A percentile compares a stretch with the other conserved stretches of the same genome.
Conservation (phyloP, 2,797 vertebrate species). For the Notolepis coatsorum region DNA sequence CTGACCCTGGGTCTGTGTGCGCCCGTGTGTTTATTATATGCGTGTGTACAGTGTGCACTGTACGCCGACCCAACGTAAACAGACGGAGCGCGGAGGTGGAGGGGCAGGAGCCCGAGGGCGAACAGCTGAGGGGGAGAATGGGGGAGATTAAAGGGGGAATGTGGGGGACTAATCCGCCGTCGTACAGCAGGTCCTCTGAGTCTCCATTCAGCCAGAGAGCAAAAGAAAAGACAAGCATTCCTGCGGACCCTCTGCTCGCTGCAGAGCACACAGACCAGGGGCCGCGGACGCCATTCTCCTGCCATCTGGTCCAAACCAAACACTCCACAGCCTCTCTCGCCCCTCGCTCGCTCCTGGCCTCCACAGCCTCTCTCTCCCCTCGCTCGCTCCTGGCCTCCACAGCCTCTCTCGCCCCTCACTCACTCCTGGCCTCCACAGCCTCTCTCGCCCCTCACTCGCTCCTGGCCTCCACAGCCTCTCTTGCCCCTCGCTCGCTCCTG, state of each 20-base stretch:
- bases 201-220: constrained; percentile 50
- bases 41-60: constrained; percentile 14
- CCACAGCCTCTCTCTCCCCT: neutral
- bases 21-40: neutral
- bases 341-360: neutral
- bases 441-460: too few relatives aligned
- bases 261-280: constrained; percentile 36
- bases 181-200: constrained; percentile 57
- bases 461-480: too few relatives aligned
- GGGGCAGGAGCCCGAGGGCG: constrained; percentile 53
- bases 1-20: neutral
- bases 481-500: too few relatives aligned
- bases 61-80: constrained; percentile 49
- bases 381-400: neutral
- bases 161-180: constrained; percentile 75
- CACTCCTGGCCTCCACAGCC: too few relatives aligned
- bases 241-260: constrained; percentile 27
- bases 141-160: constrained; percentile 76
- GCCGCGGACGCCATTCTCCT: constrained; percentile 55
- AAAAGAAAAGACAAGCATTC: constrained; percentile 72
- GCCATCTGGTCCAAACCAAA: constrained; percentile 72
- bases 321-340: constrained; percentile 40
- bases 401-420: too few relatives aligned
- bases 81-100: constrained; percentile 40
- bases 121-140: constrained; percentile 69